Percentiles rank a stretch among this genome's conserved stretches.
phyloP scores from a whole-genome alignment of 2,797 vertebrate species.

The Eulemur albifrons region DNA sequence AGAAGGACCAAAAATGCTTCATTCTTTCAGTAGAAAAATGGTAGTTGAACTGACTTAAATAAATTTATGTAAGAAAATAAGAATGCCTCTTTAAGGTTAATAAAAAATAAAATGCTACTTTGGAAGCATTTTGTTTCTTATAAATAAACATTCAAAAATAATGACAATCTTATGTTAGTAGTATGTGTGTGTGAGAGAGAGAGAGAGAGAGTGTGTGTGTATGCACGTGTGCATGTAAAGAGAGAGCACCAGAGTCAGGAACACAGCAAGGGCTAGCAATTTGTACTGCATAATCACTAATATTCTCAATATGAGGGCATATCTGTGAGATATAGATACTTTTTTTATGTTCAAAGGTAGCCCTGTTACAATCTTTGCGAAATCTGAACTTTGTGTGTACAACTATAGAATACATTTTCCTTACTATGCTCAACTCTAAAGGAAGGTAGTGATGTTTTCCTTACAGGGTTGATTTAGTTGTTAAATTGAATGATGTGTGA shows the following conservation, averaged over 20 bases:
- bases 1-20: background rate
- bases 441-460: background rate
- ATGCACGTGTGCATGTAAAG: rapidly evolving
- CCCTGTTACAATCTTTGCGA: background rate
- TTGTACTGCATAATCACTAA: background rate
- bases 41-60: background rate
- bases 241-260: background rate
- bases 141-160: background rate
- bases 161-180: background rate
- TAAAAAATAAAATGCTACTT: background rate
- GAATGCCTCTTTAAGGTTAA: background rate
- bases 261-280: background rate
- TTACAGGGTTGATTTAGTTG: background rate
- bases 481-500: background rate
- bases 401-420: background rate
- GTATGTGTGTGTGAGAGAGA: background rate
- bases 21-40: background rate
- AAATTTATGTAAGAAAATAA: background rate
- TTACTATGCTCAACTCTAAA: background rate
- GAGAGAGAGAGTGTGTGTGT: too few species aligned
- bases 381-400: background rate
- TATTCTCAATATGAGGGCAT: background rate
- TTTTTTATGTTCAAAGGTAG: background rate
- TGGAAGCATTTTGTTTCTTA: background rate
- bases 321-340: background rate